phyloP scores from a whole-genome alignment of 2,113 vertebrate species.

The Pseudopodoces humilis region DNA sequence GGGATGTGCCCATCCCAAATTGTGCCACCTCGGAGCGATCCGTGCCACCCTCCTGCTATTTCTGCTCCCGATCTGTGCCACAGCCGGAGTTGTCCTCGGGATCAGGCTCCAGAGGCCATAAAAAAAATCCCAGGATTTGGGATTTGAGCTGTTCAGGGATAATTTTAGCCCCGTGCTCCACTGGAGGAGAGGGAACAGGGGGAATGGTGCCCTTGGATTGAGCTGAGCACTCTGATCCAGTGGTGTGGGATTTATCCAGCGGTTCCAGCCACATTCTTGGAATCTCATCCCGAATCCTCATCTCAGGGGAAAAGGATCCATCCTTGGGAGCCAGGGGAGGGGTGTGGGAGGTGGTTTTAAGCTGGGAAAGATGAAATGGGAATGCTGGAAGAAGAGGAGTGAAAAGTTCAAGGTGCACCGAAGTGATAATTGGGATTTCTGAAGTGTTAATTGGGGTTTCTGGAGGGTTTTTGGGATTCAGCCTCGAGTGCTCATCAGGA shows the following conservation, averaged over 20 bases:
- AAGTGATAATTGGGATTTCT: neutral
- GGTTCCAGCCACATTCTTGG: neutral
- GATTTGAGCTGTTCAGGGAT: neutral
- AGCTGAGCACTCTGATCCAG: neutral
- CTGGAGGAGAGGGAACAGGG: neutral
- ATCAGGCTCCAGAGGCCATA: neutral
- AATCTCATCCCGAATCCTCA: neutral
- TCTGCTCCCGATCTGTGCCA: neutral
- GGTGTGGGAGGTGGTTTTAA: neutral
- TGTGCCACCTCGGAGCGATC: neutral
- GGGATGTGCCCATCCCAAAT: neutral
- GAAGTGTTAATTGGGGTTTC: neutral
- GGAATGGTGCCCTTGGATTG: neutral
- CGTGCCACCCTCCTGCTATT: neutral
- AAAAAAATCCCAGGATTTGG: neutral
- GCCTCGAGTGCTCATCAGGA: neutral
- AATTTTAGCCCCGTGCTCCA: neutral
- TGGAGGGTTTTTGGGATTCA: neutral
- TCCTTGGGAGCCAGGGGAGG: neutral
- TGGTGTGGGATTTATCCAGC: fast-evolving
- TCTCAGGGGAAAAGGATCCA: neutral
- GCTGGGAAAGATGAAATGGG: neutral
- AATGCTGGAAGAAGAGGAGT: neutral
- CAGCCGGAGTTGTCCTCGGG: fast-evolving
- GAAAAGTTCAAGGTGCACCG: neutral